Base-by-base conservation (phyloP, 2,797 vertebrate species). In the Falco rusticolus region DNA sequence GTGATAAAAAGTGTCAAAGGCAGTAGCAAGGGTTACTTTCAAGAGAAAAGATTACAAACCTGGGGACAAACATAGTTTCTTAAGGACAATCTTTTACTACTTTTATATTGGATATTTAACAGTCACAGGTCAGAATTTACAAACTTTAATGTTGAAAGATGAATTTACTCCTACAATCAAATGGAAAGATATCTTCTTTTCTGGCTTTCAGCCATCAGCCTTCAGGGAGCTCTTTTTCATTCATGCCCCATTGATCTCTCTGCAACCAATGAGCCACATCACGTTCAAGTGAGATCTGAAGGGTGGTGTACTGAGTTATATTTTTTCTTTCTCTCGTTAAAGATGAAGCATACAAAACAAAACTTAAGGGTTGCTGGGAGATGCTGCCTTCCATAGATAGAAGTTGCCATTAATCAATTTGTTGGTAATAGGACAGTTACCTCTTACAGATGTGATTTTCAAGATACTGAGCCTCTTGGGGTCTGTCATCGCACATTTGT, bases 111-210 rank as follows among this genome's bases (percentile, higher is more conserved):
- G 56, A n/a, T 79, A 71, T 93, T 94, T 84, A 93, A 68, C 57
- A 78, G 69, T 71, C 72, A 81, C 16, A 71, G 84, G 41, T 77
- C 76, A 91, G 80, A 90, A 88, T 60, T 3, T 75, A 26, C 57
- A 94, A 86, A 91, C 60, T 85, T 92, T 57, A 68, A 45, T 71
- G 50, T 13, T 88, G 65, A 93, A 81, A 86, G 87, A 90, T 65
- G 50, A 61, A 39, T 91, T 87, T 88, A 64, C 8, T 86, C 69
- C 76, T 85, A 33, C 39, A 71, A 18, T 91, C 68, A 91, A 91
- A 95, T 33, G 25, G 50, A 60, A 63, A 47, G 51, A 16, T 78
- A 72, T 5, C 25, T 77, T 63, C 61, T 89, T 22, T 89, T 86
- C 9, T 63, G 61, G 48, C 43, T 87, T 76, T 93, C 57, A 80